phyloP scores from a whole-genome alignment of 2,113 vertebrate species.

The Columbina picui region DNA sequence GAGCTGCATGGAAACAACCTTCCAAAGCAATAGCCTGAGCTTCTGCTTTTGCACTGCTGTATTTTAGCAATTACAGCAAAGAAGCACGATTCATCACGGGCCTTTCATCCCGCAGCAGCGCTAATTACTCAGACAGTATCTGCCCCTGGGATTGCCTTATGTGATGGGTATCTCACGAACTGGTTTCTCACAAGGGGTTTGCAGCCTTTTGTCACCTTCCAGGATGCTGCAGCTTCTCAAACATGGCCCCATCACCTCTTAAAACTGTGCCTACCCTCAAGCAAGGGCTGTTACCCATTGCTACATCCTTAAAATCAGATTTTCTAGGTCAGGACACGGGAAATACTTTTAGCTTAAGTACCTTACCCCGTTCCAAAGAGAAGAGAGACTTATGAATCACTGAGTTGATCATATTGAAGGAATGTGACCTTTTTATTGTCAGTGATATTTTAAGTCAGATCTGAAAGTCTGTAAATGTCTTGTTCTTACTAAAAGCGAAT shows the following conservation, averaged over 20 bases:
- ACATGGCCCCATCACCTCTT: background rate
- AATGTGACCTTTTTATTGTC: slow-evolving; percentile 38
- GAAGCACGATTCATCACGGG: background rate
- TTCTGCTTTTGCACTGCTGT: background rate
- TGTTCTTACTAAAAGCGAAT: background rate
- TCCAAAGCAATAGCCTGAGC: background rate
- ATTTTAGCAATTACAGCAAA: background rate
- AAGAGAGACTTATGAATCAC: slow-evolving; percentile 38
- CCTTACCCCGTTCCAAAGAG: background rate
- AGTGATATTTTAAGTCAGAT: slow-evolving; percentile 45
- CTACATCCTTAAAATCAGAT: background rate
- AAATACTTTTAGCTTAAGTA: background rate
- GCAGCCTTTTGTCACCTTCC: background rate
- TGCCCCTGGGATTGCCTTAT: background rate
- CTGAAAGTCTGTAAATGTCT: slow-evolving; percentile 31
- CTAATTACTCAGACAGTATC: background rate
- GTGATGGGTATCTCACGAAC: rapidly evolving
- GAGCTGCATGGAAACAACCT: background rate
- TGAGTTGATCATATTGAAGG: slow-evolving; percentile 12
- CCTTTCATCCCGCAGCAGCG: background rate
- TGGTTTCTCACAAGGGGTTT: background rate
- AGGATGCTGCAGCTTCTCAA: background rate
- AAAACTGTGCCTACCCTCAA: background rate
- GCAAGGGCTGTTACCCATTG: background rate
- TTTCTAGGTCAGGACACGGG: background rate